phyloP scores from a whole-genome alignment of 2,888 invertebrate genomes.

The Pterostichus madidus region DNA sequence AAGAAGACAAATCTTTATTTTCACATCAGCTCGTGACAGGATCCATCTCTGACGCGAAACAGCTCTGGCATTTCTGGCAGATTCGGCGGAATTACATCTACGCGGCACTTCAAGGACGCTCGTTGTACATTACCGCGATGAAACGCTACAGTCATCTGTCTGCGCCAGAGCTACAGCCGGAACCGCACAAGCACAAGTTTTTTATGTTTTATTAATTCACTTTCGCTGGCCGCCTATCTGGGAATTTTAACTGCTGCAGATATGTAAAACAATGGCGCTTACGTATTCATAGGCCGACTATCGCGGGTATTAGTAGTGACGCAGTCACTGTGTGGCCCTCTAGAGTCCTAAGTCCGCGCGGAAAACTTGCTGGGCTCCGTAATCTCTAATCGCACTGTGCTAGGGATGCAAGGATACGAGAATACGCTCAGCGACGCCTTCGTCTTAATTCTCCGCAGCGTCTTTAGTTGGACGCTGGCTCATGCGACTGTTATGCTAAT shows the following conservation, averaged over 20 bases:
- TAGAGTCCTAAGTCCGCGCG: conserved; percentile 31
- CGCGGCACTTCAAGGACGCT: too few relatives aligned
- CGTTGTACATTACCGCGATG: not conserved
- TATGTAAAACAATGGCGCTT: conserved; percentile 65
- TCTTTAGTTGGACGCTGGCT: conserved; percentile 29
- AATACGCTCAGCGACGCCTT: not conserved
- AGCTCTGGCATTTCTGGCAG: too few relatives aligned
- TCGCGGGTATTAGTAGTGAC: conserved; percentile 57
- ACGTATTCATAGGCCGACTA: conserved; percentile 62
- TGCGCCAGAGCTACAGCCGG: too few relatives aligned
- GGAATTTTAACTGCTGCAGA: conserved; percentile 62
- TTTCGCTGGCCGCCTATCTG: conserved; percentile 31
- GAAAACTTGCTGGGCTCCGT: conserved; percentile 36
- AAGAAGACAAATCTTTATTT: too few relatives aligned
- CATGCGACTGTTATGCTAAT: conserved; percentile 51
- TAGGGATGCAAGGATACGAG: not conserved
- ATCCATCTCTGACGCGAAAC: too few relatives aligned
- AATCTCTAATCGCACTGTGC: conserved; percentile 55
- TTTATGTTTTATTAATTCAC: conserved; percentile 63
- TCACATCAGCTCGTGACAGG: too few relatives aligned
- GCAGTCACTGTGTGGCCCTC: conserved; percentile 47
- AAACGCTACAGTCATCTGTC: not conserved
- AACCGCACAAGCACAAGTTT: conserved; percentile 22
- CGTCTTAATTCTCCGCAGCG: conserved; percentile 17
- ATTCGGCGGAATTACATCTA: too few relatives aligned